Conservation (phyloP, 2,113 vertebrate genomes). For the Pomatostomus ruficeps region DNA sequence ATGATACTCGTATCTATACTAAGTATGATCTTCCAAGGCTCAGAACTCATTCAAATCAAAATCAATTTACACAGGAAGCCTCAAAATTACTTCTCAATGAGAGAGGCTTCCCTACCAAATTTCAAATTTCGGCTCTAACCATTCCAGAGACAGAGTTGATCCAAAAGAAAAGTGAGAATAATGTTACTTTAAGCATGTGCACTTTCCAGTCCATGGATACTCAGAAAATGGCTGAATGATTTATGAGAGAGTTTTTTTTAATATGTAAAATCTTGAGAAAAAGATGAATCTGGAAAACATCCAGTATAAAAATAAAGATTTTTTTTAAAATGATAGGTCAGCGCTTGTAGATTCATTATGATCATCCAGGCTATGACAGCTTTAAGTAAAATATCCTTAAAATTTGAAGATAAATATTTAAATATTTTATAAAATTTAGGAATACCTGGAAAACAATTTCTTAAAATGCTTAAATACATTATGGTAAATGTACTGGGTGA, state of each 20-base stretch:
- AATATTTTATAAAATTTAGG: neutral
- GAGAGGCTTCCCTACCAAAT: slow-evolving; percentile 42
- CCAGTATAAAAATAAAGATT: neutral
- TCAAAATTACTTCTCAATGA: slow-evolving; percentile 43
- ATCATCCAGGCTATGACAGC: neutral
- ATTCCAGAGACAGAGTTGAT: neutral
- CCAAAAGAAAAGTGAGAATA: neutral
- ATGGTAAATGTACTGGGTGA: neutral
- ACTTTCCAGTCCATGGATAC: neutral
- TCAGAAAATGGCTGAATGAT: slow-evolving; percentile 4
- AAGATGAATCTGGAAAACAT: neutral
- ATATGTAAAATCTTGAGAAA: neutral
- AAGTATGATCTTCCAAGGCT: slow-evolving; percentile 40
- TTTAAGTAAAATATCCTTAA: neutral
- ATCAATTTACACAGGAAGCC: slow-evolving; percentile 41
- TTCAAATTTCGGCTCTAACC: slow-evolving; percentile 28
- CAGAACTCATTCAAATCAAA: slow-evolving; percentile 38
- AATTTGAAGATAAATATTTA: neutral
- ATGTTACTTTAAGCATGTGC: neutral
- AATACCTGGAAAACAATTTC: neutral
- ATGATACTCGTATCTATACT: neutral
- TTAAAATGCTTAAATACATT: neutral
- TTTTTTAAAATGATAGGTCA: slow-evolving; percentile 10
- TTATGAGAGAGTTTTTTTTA: neutral
- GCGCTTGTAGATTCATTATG: neutral